Evolutionary conservation across 2,888 invertebrate genomes (phyloP), one percentile per base, ranked within the genome.

Genomic region (Anoncus sp.): DNA sequence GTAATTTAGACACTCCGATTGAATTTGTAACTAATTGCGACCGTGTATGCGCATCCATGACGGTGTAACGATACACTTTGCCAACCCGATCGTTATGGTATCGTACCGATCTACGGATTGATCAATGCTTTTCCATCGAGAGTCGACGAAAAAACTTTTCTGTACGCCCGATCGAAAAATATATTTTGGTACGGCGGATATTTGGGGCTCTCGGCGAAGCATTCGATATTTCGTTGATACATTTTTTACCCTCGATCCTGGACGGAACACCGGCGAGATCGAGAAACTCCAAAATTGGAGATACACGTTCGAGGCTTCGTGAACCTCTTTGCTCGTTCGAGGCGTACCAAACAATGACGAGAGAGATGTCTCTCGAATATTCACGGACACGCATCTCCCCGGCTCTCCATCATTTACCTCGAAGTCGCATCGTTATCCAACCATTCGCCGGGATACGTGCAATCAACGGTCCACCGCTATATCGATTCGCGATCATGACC

Each of bases 271-370:
- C 16, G 45, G 53, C 7, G 66, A 43, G 73, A 73, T 66, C 66
- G 51, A 22, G 43, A 31, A 38, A 22, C 10, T 10, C 5, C 10
- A 20, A 45, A 10, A 35, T 20, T 20, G 38, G 57, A 35, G 20
- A 67, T 60, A 74, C n/a, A n/a, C n/a, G n/a, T 53, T 62, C 60
- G 73, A 66, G 60, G 27, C 60, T 40, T 66, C 73, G 51, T 66
- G 66, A 38, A 35, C 2, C 27, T 22, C 16, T 67, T 67, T 67
- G 35, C 74, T 62, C 67, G 18, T 74, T 62, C 27, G 20, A 67
- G 43, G 22, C 66, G 43, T 60, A 31, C 66, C 59, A 62, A 74
- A 74, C 74, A 67, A 74, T 67, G 53, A 27, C 20, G n/a, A n/a
- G 40, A 74, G n/a, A n/a, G n/a, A n/a, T n/a, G n/a, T 74, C 45